A percentile compares a stretch with the other conserved stretches of the same genome.
These are phyloP conservation scores for Calidris pugnax DNA, from an alignment of 2,113 vertebrate species.

Conservation along the genomic window DNA sequence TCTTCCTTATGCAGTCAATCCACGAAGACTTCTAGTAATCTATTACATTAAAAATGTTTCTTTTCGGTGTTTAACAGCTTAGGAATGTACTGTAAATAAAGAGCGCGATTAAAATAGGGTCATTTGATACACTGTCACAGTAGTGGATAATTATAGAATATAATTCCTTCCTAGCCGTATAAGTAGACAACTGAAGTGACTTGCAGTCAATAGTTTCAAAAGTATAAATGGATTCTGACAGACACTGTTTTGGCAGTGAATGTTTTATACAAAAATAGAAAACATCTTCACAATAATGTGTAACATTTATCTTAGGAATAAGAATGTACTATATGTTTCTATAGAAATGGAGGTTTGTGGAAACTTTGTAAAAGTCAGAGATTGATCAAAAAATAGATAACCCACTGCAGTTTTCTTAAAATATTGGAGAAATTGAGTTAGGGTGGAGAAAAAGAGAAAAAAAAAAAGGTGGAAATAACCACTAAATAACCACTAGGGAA, in stretches of 20 bases:
- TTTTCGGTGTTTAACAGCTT: neutral
- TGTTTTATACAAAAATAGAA: neutral
- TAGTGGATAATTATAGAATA: slow-evolving; percentile 4
- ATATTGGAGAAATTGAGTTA: neutral
- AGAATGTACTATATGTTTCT: neutral
- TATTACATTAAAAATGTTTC: neutral
- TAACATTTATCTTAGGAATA: neutral
- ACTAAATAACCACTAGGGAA: neutral
- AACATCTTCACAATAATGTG: neutral
- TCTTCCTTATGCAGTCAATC: neutral
- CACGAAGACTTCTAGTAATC: neutral
- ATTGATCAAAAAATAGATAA: neutral
- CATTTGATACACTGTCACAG: neutral
- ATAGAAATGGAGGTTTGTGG: neutral
- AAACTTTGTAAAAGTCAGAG: neutral
- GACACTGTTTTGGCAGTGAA: neutral
- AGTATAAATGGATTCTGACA: neutral
- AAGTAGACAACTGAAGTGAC: neutral
- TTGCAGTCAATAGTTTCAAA: neutral
- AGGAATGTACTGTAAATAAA: neutral
- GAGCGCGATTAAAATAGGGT: neutral
- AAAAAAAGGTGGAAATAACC: neutral
- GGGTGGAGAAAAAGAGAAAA: neutral
- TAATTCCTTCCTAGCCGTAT: neutral
- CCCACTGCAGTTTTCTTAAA: neutral